These are phyloP conservation scores for Tonatia bakeri DNA, from an alignment of 2,113 vertebrate species.

Conservation along the genomic window DNA sequence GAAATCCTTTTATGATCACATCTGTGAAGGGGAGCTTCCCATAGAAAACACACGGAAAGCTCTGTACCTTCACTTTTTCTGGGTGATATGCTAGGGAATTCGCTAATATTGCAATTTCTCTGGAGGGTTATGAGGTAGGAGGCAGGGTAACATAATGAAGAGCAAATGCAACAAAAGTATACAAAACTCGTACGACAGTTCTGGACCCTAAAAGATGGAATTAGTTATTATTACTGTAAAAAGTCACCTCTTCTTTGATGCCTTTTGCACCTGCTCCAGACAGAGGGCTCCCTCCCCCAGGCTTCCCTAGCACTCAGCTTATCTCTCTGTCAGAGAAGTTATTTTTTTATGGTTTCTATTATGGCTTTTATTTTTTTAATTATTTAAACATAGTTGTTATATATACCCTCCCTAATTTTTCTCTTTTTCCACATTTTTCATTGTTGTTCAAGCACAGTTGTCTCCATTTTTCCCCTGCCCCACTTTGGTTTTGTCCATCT, in stretches of 20 bases:
- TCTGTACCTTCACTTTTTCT: neutral
- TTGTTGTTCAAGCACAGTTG: too few species aligned
- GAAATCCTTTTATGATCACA: neutral
- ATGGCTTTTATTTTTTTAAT: neutral
- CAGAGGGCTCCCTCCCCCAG: neutral
- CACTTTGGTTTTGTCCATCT: too few species aligned
- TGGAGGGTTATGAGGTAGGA: neutral
- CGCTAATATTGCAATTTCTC: neutral
- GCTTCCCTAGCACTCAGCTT: neutral
- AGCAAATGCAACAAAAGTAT: neutral
- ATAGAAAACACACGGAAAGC: neutral
- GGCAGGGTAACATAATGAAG: neutral
- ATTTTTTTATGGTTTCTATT: neutral
- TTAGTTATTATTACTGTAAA: neutral
- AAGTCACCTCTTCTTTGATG: neutral
- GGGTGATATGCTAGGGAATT: neutral
- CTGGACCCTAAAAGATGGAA: neutral
- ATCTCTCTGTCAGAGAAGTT: neutral
- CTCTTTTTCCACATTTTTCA: neutral
- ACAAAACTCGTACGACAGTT: neutral
- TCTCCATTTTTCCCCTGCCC: too few species aligned
- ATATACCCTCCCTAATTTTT: neutral
- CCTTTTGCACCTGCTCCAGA: neutral
- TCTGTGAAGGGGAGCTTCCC: neutral
- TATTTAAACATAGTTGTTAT: neutral